Base-by-base conservation (phyloP, 2,888 invertebrate genomes). In the Drosophila mercatorum region DNA sequence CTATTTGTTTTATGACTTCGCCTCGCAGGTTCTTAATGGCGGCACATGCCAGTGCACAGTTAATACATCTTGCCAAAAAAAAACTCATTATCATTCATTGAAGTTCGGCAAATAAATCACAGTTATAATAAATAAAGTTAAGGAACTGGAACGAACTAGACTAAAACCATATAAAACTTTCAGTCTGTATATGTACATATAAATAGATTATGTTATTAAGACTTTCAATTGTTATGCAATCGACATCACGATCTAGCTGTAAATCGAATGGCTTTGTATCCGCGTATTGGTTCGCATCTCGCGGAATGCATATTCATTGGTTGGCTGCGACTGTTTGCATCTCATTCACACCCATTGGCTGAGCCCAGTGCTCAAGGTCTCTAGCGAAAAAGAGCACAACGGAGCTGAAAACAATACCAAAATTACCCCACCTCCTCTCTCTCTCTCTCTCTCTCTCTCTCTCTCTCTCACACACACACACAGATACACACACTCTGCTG, bases 321-420 rank as follows among this genome's bases (percentile, higher is more conserved):
- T 46, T 12, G 49, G 4, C 17, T 51, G 49, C 49, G 17, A 58
- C 52, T 68, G 58, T 68, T 79, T 64, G 64, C 60, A 79, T 79
- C 75, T 62, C 76, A 62, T 44, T 53, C 49, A 36, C 47, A 52
- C 68, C 40, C 52, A 75, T 46, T 59, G 34, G 34, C 47, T 41
- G 41, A 22, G 57, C 53, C 26, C 12, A 51, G 36, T 40, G 61
- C 65, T 66, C 76, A 80, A 67, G 76, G 76, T 69, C 66, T 75
- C 49, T 17, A 26, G 36, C 47, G 40, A 49, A 49, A 40, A 41
- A 59, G 49, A 40, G 49, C 22, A 59, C 31, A 49, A 38, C 43
- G 46, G 40, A 52, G 62, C 46, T 17, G 40, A 47, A 41, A 41
- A 41, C n/a, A 57, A 52, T 47, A 53, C 40, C 62, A 41, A 71